Evolutionary conservation across 1,140 invertebrate species (phyloP), one percentile per base, ranked within the genome.

Genomic region (Hestina assimilis): DNA sequence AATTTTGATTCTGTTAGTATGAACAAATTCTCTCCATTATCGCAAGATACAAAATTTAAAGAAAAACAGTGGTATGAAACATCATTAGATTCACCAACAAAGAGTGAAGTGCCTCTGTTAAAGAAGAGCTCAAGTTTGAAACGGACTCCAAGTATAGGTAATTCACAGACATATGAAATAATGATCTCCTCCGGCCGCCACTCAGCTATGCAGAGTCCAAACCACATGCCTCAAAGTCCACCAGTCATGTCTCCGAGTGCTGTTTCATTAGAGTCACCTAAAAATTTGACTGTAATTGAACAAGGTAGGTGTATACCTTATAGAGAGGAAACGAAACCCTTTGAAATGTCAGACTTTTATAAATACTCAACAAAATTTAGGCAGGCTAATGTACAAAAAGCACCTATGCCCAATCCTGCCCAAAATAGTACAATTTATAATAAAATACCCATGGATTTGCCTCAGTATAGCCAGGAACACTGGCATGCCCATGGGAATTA

Each of bases 311-410:
- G 95, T 87, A 96, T 96, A 72, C 96, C 96, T 0, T 98, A 97
- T 74, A 93, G 95, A 66, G 96, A 98, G 90, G 95, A 97, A 23
- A 96, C 95, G 0, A 98, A 99, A 82, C 97, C 97, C 8, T 99
- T 97, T 86, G 96, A 98, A 90, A 97, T 98, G 94, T 94, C 96
- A 0, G 97, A 99, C 82, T 98, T 98, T 89, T 99, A 98, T 87
- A 98, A 98, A 87, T 99, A 99, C 79, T 98, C 96, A 41, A 97
- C 96, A 19, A 97, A 97, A 75, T 97, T 94, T 81, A 91, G 96
- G 14, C 94, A 95, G 90, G 75, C 69, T n/a, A 78, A 67, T 69
- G 62, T 56, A 46, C 77, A 73, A 48, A 85, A 84, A 41, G 53
- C 57, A 41, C 45, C 64, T 9, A 26, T 60, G 17, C 51, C 72